Conservation (phyloP, 2,113 vertebrate species). For the Lampris megalopsis region DNA sequence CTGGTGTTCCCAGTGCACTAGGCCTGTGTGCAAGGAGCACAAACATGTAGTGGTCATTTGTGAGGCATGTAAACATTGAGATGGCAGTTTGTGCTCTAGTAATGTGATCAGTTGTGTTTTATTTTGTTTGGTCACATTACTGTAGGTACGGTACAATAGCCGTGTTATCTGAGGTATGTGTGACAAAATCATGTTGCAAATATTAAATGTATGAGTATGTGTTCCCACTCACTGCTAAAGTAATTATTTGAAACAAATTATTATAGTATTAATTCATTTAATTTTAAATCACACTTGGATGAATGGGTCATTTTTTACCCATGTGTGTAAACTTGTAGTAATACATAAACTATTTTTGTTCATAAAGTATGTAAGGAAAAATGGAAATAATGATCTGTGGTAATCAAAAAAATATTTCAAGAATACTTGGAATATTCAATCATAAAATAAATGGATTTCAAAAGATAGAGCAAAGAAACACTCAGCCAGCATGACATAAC, state of each 20-base stretch:
- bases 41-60: too few species aligned
- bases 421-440: too few species aligned
- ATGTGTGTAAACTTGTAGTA: not conserved
- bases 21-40: not conserved
- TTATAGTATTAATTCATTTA: too few species aligned
- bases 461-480: not conserved
- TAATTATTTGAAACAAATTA: too few species aligned
- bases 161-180: not conserved
- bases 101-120: too few species aligned
- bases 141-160: not conserved
- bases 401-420: too few species aligned
- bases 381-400: too few species aligned
- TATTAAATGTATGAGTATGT: not conserved
- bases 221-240: too few species aligned
- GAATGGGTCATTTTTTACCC: not conserved
- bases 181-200: not conserved
- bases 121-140: not conserved
- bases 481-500: too few species aligned
- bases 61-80: too few species aligned
- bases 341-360: not conserved
- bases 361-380: not conserved
- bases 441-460: not conserved
- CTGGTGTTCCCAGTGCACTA: conserved; percentile 10
- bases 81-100: too few species aligned
- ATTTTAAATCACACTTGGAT: not conserved